phyloP scores from a whole-genome alignment of 2,888 invertebrate genomes.

The Mylabris sibirica region DNA sequence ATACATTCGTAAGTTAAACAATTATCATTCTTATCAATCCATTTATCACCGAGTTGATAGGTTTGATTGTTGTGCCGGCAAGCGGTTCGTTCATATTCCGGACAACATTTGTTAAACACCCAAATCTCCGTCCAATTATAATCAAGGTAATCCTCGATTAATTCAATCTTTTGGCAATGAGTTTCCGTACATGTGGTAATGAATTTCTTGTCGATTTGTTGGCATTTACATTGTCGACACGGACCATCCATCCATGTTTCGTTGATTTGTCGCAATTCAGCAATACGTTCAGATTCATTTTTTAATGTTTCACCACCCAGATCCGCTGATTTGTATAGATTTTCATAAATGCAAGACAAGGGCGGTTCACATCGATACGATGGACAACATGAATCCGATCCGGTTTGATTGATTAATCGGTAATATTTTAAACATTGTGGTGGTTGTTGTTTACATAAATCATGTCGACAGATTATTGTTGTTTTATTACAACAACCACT shows the following conservation, averaged over 20 bases:
- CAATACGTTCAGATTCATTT: slow-evolving; percentile 52
- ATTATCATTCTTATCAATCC: slow-evolving; percentile 64
- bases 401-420: slow-evolving; percentile 48
- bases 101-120: slow-evolving; percentile 71
- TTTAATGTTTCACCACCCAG: background rate
- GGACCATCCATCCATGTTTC: slow-evolving; percentile 75
- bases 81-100: slow-evolving; percentile 65
- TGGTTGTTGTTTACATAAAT: slow-evolving; percentile 68
- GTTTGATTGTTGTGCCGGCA: slow-evolving; percentile 64
- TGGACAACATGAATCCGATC: slow-evolving; percentile 69
- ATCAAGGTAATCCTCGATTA: slow-evolving; percentile 62
- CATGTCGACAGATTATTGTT: slow-evolving; percentile 68
- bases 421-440: slow-evolving; percentile 69
- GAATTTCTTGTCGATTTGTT: slow-evolving; percentile 51
- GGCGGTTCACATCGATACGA: slow-evolving; percentile 71
- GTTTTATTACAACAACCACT: slow-evolving; percentile 77
- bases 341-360: slow-evolving; percentile 70
- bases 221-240: slow-evolving; percentile 72
- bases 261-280: slow-evolving; percentile 58
- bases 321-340: slow-evolving; percentile 65
- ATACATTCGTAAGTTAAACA: slow-evolving; percentile 68
- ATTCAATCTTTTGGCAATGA: slow-evolving; percentile 63
- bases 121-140: slow-evolving; percentile 64
- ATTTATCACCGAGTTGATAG: slow-evolving; percentile 67
- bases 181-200: slow-evolving; percentile 63